These are phyloP conservation scores for Rhinogobio ventralis DNA, from an alignment of 2,797 vertebrate species.

Conservation along the genomic window DNA sequence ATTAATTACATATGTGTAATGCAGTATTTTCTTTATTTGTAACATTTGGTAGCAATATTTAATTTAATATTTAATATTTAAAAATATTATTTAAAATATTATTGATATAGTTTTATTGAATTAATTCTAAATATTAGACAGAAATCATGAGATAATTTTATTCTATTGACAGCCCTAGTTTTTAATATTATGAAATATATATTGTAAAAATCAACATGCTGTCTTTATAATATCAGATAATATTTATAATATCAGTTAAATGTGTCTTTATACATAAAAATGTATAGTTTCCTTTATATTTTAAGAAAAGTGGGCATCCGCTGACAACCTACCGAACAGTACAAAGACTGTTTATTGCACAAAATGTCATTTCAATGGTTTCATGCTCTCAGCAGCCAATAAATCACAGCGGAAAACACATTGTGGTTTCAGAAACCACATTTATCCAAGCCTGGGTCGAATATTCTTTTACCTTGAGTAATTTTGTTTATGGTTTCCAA, in stretches of 20 bases:
- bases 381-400: not conserved
- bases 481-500: not conserved
- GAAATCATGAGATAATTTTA: not conserved
- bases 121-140: not conserved
- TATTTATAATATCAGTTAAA: slow-evolving; percentile 4
- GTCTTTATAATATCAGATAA: not conserved
- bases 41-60: not conserved
- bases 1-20: not conserved
- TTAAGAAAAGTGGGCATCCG: not conserved
- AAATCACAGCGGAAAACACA: not conserved
- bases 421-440: not conserved
- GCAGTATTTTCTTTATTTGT: not conserved
- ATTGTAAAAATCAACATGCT: not conserved
- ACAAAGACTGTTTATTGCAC: not conserved
- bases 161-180: not conserved
- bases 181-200: not conserved
- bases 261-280: not conserved
- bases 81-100: no score
- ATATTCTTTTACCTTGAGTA: not conserved
- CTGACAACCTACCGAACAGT: not conserved
- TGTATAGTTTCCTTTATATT: not conserved
- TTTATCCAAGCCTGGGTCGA: not conserved
- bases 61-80: not conserved
- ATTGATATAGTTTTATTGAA: not conserved
- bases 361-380: slow-evolving; percentile 9